Evolutionary conservation across 2,113 vertebrate genomes (phyloP).

Genomic region (Buteo buteo): DNA sequence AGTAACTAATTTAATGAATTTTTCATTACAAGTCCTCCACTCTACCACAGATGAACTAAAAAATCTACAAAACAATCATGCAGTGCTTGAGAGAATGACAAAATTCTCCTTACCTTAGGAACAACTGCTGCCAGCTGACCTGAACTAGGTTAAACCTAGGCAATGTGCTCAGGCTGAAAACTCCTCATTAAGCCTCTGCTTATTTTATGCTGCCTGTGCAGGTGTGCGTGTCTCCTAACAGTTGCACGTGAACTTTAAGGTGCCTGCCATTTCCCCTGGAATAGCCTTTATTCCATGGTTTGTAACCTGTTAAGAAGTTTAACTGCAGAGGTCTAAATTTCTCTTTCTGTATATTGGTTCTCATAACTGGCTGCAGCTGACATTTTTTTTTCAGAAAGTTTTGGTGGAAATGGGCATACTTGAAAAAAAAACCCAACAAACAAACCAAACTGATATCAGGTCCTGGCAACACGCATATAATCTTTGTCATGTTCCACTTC

Average conservation of each 20-base stretch:
- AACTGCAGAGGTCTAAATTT: neutral
- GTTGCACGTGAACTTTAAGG: neutral
- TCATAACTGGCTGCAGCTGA: neutral
- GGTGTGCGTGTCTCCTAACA: neutral
- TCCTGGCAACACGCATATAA: neutral
- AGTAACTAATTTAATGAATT: conserved; percentile 43
- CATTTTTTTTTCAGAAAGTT: neutral
- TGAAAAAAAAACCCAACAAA: neutral
- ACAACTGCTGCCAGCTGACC: neutral
- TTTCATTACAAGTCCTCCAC: conserved; percentile 5
- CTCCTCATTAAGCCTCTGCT: fast-evolving
- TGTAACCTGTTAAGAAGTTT: neutral
- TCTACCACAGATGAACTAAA: neutral
- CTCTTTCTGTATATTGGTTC: neutral
- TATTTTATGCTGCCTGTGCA: neutral
- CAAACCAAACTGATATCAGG: neutral
- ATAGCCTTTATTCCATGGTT: neutral
- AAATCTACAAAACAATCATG: neutral
- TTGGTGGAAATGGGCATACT: neutral
- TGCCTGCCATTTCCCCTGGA: neutral
- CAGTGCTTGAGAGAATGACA: neutral
- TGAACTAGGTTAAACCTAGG: neutral
- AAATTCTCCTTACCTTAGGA: neutral
- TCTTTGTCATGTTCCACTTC: neutral
- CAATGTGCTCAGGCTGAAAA: fast-evolving